Evolutionary conservation across 2,888 invertebrate genomes (phyloP).

Genomic region (Helicoverpa assulta): DNA sequence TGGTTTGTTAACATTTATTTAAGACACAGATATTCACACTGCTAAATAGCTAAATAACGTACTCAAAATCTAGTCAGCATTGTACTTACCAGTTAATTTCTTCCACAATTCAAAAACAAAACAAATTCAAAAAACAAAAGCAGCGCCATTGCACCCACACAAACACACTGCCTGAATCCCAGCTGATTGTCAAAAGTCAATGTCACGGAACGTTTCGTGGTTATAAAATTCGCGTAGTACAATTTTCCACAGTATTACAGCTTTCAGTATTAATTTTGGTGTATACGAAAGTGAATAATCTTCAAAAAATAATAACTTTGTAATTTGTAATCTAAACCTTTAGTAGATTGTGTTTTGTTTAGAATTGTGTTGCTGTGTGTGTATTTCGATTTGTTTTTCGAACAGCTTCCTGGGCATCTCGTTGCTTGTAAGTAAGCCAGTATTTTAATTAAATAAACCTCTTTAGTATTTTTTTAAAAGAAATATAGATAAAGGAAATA

Average conservation of each 20-base stretch:
- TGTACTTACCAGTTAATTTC: no score
- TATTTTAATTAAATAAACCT: slow-evolving; percentile 3
- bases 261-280: slow-evolving; percentile 15
- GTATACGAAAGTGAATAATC: not conserved
- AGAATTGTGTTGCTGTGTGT: not conserved
- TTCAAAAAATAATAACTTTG: not conserved
- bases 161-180: not conserved
- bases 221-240: slow-evolving; percentile 7
- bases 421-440: slow-evolving; percentile 48
- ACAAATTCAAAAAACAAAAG: not conserved
- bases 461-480: no score
- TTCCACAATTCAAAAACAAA: not conserved
- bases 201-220: slow-evolving; percentile 33
- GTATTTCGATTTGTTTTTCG: slow-evolving; percentile 20
- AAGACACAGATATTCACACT: no score
- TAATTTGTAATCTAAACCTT: not conserved
- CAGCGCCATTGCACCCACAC: slow-evolving; percentile 13
- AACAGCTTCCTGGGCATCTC: slow-evolving; percentile 7
- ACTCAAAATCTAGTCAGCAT: no score
- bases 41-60: no score
- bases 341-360: slow-evolving; percentile 39
- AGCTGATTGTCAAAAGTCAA: slow-evolving; percentile 44
- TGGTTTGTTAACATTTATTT: no score
- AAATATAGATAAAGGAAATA: no score
- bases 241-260: slow-evolving; percentile 8